These are phyloP conservation scores for Hippoglossus stenolepis DNA, from an alignment of 2,113 vertebrate species.

Conservation along the genomic window DNA sequence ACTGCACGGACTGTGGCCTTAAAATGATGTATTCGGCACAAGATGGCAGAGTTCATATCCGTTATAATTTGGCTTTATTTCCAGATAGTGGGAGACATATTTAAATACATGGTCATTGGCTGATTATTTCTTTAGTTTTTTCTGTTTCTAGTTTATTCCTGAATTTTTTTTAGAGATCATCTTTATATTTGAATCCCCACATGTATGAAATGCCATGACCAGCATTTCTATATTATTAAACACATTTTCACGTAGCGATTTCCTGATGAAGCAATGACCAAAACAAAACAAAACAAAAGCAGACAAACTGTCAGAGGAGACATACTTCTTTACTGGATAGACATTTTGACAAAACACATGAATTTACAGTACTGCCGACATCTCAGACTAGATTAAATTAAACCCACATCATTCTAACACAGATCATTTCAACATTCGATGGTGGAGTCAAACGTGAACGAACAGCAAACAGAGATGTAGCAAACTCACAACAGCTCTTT, in stretches of 20 bases:
- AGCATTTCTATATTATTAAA: neutral
- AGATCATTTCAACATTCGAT: neutral
- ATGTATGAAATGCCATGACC: neutral
- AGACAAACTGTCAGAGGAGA: slow-evolving; percentile 20
- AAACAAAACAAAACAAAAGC: neutral
- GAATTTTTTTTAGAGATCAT: no score
- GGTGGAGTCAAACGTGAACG: neutral
- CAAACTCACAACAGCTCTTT: slow-evolving; percentile 13
- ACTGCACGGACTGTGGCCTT: no score
- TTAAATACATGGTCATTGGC: neutral
- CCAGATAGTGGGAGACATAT: neutral
- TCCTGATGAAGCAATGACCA: neutral
- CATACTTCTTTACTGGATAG: slow-evolving; percentile 50
- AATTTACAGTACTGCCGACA: slow-evolving; percentile 16
- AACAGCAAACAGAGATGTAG: slow-evolving; percentile 15
- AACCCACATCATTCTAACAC: slow-evolving; percentile 19
- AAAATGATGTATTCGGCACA: no score
- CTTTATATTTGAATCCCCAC: neutral
- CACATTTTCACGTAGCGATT: neutral
- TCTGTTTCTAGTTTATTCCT: no score
- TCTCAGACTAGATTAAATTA: slow-evolving; percentile 26
- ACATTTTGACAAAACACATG: slow-evolving; percentile 27
- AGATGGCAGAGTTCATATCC: no score
- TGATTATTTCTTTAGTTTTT: no score
- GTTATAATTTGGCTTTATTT: no score